These are phyloP conservation scores for Argyresthia albistria DNA, from an alignment of 2,888 invertebrate species.

Conservation along the genomic window DNA sequence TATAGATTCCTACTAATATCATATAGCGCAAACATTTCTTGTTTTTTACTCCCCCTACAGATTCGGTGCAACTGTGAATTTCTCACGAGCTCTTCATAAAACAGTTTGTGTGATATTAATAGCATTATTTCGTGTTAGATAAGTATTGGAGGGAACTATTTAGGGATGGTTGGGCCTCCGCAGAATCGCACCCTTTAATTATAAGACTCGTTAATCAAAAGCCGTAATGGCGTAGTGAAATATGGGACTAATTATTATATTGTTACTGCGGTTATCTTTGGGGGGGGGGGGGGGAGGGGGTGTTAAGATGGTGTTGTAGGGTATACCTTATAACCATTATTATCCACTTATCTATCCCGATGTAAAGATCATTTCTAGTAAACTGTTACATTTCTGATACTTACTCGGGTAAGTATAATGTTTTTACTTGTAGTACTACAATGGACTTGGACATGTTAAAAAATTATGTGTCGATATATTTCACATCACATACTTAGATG, in stretches of 20 bases:
- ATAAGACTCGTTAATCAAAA: conserved; percentile 53
- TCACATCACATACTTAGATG: too few species aligned
- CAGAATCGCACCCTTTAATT: conserved; percentile 57
- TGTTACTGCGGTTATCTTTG: conserved; percentile 9
- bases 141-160: conserved; percentile 54
- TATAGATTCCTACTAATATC: conserved; percentile 21
- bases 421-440: too few species aligned
- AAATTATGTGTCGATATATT: too few species aligned
- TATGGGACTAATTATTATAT: conserved; percentile 44
- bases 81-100: conserved; percentile 51
- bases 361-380: too few species aligned
- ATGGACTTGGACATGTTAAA: too few species aligned
- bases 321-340: too few species aligned
- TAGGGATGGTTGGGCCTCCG: conserved; percentile 35
- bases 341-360: too few species aligned
- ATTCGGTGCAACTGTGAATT: conserved; percentile 39
- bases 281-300: background rate
- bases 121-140: conserved; percentile 64
- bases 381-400: too few species aligned
- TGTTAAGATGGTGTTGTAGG: background rate
- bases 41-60: conserved; percentile 42
- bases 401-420: too few species aligned
- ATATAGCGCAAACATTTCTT: conserved; percentile 21
- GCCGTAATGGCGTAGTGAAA: conserved; percentile 28
- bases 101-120: conserved; percentile 60